Evolutionary conservation across 2,888 invertebrate species (phyloP).

Genomic region (Chirona hameri): DNA sequence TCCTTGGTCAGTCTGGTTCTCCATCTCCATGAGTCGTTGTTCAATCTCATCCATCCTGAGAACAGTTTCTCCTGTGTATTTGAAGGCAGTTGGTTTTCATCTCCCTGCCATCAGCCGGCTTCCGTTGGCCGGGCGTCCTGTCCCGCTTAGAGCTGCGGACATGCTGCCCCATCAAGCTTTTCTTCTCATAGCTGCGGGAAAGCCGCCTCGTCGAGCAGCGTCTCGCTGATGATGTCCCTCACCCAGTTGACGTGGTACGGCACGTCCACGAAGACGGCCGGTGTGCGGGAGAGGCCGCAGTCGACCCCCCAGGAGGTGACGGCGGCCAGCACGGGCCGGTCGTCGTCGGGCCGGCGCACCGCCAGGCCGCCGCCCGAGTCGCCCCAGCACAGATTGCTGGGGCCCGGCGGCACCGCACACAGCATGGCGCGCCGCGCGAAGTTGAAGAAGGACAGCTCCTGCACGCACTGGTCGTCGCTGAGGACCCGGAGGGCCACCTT

Average conservation of each 20-base stretch:
- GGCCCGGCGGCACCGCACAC: not conserved
- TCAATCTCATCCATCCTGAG: no score
- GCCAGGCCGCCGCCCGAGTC: slow-evolving; percentile 13
- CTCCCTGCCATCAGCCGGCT: no score
- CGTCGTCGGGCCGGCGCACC: not conserved
- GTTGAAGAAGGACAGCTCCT: not conserved
- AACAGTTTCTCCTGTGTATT: not conserved
- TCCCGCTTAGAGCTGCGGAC: no score
- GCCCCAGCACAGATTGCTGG: not conserved
- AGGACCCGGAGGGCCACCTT: not conserved
- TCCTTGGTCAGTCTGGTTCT: no score
- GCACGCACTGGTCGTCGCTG: not conserved
- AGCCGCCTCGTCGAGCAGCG: not conserved
- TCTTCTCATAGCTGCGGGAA: not conserved
- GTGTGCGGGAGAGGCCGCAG: not conserved
- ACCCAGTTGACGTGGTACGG: slow-evolving; percentile 6
- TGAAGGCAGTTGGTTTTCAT: no score
- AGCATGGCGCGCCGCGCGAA: not conserved
- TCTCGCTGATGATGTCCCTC: no score
- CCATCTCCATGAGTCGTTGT: no score
- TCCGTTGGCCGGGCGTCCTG: no score
- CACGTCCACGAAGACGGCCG: slow-evolving; percentile 8
- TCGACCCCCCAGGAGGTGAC: slow-evolving; percentile 13
- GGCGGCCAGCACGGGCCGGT: not conserved
- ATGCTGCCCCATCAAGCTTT: no score